Evolutionary conservation across 2,888 invertebrate species (phyloP), one percentile per base, ranked within the genome.

Genomic region (Lymantria dispar): DNA sequence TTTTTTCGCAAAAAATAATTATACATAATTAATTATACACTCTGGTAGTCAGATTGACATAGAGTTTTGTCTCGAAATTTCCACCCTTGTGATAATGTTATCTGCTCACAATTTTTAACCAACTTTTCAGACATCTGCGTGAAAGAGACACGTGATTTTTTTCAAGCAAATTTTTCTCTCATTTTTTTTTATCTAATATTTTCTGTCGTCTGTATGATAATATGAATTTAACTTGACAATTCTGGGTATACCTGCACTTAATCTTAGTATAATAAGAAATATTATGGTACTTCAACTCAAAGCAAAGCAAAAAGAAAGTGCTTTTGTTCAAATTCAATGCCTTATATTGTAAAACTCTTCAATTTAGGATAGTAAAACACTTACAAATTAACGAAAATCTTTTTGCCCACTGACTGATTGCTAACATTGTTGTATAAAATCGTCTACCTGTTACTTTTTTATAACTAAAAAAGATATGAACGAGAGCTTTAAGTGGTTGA

Each of bases 391-490:
- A n/a, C 15, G 29, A 29, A 31, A 38, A 12, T 47, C 30, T 12
- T 44, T 39, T 39, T 11, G 3, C 22, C 40, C 22, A 48, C 48
- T 52, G 51, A 48, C 38, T 45, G 14, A 43, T 41, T 47, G 13
- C 46, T 54, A 15, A 52, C 50, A 60, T 51, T 7, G 33, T 33
- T 33, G 10, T 33, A 8, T 10, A 33, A 7, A 33, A 1, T 33
- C 33, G 33, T 10, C 33, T 68, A 60, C 55, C 62, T 64, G 64
- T 50, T 41, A 12, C 31, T 33, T 57, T 55, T 52, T 49, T 22
- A 36, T 44, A 48, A 46, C 30, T 29, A 50, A 56, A 62, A 56
- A n/a, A n/a, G n/a, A n/a, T n/a, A n/a, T n/a, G n/a, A n/a, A n/a
- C n/a, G n/a, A n/a, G n/a, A n/a, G n/a, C n/a, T 45, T 39, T n/a